Evolutionary conservation across 2,797 vertebrate species (phyloP).

Genomic region (Hyperoplus immaculatus): DNA sequence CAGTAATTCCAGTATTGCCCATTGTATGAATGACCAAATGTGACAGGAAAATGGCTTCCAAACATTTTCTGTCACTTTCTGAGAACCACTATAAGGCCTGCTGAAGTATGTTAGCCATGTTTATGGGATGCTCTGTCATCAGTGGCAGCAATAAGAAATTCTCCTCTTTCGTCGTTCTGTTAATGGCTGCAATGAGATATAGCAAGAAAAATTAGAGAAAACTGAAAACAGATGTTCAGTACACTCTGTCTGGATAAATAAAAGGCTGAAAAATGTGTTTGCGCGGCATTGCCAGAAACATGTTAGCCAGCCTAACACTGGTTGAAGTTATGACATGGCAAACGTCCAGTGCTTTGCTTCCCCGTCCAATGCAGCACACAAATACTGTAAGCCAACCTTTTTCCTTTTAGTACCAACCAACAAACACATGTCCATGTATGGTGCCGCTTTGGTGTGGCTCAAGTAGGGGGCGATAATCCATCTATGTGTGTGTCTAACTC

Average conservation of each 20-base stretch:
- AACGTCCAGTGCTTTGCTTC: constrained; percentile 46
- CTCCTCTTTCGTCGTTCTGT: constrained; percentile 11
- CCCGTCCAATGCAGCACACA: constrained; percentile 19
- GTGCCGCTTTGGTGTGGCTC: constrained; percentile 27
- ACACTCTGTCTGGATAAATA: constrained; percentile 37
- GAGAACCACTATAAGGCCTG: neutral
- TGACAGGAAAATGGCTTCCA: constrained; percentile 19
- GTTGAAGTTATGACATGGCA: constrained; percentile 63
- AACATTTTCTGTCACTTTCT: neutral
- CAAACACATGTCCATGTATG: constrained; percentile 61
- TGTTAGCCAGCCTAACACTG: constrained; percentile 50
- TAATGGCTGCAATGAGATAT: constrained; percentile 15
- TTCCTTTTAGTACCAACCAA: constrained; percentile 35
- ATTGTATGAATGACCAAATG: neutral
- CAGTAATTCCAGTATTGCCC: neutral
- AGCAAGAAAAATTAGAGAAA: constrained; percentile 35
- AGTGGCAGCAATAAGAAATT: neutral
- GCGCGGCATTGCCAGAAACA: constrained; percentile 47
- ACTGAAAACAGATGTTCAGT: constrained; percentile 38
- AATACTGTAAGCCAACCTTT: constrained; percentile 27
- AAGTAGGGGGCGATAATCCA: constrained; percentile 37
- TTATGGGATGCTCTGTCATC: constrained; percentile 19
- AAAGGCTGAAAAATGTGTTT: constrained; percentile 48
- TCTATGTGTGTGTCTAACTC: constrained; percentile 16
- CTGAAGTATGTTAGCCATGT: constrained; percentile 1